phyloP scores from a whole-genome alignment of 2,113 vertebrate genomes.

The Platichthys stellatus region DNA sequence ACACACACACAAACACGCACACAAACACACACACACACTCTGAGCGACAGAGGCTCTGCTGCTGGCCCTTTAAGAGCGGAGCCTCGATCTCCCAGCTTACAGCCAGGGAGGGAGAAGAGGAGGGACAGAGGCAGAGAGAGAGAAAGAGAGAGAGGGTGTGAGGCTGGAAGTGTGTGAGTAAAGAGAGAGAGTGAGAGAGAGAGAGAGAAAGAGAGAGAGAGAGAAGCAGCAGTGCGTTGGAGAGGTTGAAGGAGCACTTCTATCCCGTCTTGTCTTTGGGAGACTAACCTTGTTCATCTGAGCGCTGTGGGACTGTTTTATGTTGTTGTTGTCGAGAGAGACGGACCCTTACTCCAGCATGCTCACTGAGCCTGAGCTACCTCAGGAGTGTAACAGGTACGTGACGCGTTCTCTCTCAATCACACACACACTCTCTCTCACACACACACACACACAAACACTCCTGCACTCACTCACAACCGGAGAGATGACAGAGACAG shows the following conservation, averaged over 20 bases:
- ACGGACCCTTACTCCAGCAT: conserved; percentile 93
- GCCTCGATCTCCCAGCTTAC: conserved; percentile 86
- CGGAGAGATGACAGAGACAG: conserved; percentile 50
- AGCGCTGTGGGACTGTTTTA: conserved; percentile 88
- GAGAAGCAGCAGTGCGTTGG: conserved; percentile 85
- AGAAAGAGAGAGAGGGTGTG: conserved; percentile 68
- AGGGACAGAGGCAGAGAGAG: conserved; percentile 79
- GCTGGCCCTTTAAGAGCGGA: conserved; percentile 96
- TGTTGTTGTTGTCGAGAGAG: conserved; percentile 85
- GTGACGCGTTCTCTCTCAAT: conserved; percentile 65
- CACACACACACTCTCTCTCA: conserved; percentile 35
- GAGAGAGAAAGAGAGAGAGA: conserved; percentile 72
- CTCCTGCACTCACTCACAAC: conserved; percentile 1
- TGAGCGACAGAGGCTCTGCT: conserved; percentile 23
- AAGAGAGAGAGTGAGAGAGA: conserved; percentile 71
- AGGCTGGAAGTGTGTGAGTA: conserved; percentile 74
- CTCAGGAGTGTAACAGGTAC: conserved; percentile 99
- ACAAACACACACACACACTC: conserved; percentile 27
- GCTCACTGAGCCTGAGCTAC: conserved; percentile 98
- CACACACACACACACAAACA: conserved; percentile 16
- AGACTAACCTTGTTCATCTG: conserved; percentile 78
- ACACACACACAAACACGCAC: conserved; percentile 23
- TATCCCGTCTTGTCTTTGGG: conserved; percentile 85
- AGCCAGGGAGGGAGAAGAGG: conserved; percentile 80
- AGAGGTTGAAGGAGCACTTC: conserved; percentile 93